Percentiles rank a stretch among this genome's conserved stretches.
Conservation (phyloP, 2,113 vertebrate species). For the Sebastes fasciatus region DNA sequence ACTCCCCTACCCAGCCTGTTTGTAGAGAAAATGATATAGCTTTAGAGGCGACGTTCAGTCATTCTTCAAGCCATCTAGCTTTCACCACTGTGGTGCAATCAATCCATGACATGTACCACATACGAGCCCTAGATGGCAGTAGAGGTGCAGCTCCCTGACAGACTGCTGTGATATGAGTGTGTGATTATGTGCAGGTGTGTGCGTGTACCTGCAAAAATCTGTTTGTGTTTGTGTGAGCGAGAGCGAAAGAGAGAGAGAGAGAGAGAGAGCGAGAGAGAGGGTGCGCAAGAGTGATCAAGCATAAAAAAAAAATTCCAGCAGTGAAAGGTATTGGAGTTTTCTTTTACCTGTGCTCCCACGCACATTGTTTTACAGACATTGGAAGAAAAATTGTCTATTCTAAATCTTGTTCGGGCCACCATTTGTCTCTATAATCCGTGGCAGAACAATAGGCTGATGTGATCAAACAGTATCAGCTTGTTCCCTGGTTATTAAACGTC, state of each 20-base stretch:
- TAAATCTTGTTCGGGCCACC: constrained; percentile 71
- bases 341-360: constrained; percentile 66
- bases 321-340: constrained; percentile 62
- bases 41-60: neutral
- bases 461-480: constrained; percentile 77
- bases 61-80: neutral
- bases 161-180: neutral
- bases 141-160: constrained; percentile 59
- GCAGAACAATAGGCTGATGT: constrained; percentile 75
- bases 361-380: constrained; percentile 63
- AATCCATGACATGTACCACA: constrained; percentile 7
- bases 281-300: constrained; percentile 44
- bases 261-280: neutral
- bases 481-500: constrained; percentile 77
- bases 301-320: constrained; percentile 37
- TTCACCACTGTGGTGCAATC: constrained; percentile 16
- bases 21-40: constrained; percentile 34
- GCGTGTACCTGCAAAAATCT: constrained; percentile 36
- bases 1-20: neutral
- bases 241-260: constrained; percentile 1
- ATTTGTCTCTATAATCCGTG: constrained; percentile 73
- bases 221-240: constrained; percentile 43
- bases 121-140: constrained; percentile 82
- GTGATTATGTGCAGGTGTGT: constrained; percentile 14
- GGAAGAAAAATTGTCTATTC: constrained; percentile 56